Percentiles rank a stretch among this genome's conserved stretches.
These are phyloP conservation scores for Mystacornis crossleyi DNA, from an alignment of 2,113 vertebrate genomes.

Conservation along the genomic window DNA sequence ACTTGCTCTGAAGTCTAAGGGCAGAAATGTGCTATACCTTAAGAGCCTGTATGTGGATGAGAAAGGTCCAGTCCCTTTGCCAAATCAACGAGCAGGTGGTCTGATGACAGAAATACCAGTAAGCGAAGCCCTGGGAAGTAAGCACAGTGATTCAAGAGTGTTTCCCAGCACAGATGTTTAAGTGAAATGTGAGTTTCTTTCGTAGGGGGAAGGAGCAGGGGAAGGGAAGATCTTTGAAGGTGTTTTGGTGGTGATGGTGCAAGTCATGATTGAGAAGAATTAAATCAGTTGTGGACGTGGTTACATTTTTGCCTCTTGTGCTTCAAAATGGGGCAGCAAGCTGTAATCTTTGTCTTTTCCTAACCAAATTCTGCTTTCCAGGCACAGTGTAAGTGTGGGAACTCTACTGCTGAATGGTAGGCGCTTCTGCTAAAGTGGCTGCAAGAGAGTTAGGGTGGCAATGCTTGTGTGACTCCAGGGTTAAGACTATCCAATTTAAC, in stretches of 20 bases:
- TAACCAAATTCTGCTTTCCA: not conserved
- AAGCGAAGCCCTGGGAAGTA: not conserved
- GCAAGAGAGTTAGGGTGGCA: not conserved
- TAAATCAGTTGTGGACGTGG: not conserved
- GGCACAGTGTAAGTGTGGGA: not conserved
- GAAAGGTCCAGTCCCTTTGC: not conserved
- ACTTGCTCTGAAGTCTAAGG: not conserved
- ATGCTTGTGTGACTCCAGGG: not conserved
- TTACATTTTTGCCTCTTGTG: not conserved
- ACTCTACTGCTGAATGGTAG: not conserved
- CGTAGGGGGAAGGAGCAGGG: not conserved
- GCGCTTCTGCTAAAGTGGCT: not conserved
- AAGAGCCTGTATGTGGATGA: fast-evolving
- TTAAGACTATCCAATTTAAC: not conserved
- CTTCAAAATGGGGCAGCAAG: not conserved
- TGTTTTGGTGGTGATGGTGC: not conserved
- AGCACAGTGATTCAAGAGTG: not conserved
- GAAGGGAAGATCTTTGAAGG: not conserved
- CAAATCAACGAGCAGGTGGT: not conserved
- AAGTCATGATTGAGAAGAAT: not conserved
- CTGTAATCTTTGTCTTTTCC: not conserved
- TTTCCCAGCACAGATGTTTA: not conserved
- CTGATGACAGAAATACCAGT: not conserved
- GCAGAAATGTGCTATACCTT: not conserved
- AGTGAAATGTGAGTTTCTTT: not conserved